A percentile compares a stretch with the other conserved stretches of the same genome.
Conservation (phyloP, 2,888 invertebrate genomes). For the Conomelus anceps region DNA sequence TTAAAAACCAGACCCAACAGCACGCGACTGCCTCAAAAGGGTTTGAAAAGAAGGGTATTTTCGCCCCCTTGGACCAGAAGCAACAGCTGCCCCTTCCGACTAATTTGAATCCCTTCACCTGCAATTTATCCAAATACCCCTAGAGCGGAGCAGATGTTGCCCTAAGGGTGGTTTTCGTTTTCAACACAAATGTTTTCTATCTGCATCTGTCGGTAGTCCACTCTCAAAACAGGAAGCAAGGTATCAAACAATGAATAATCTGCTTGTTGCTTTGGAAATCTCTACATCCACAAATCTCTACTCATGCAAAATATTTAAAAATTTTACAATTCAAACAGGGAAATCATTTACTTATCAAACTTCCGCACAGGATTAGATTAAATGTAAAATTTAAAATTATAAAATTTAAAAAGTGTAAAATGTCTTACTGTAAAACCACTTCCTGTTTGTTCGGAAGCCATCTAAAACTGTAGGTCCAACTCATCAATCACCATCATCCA, state of each 20-base stretch:
- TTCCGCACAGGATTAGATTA: too few relatives aligned
- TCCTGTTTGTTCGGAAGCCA: too few relatives aligned
- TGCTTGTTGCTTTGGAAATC: neutral
- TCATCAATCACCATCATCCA: too few relatives aligned
- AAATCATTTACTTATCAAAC: too few relatives aligned
- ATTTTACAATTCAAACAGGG: too few relatives aligned
- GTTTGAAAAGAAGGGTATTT: neutral
- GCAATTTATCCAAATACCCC: neutral
- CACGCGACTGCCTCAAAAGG: neutral
- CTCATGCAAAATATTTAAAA: too few relatives aligned
- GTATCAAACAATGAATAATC: neutral
- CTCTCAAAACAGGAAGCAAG: neutral
- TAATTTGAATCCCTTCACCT: neutral
- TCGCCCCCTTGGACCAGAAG: neutral
- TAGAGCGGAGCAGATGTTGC: neutral
- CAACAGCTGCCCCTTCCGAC: neutral
- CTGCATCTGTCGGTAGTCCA: neutral
- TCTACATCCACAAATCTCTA: too few relatives aligned
- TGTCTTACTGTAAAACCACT: too few relatives aligned
- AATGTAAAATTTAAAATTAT: too few relatives aligned
- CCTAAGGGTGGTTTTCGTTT: neutral
- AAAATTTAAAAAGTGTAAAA: too few relatives aligned
- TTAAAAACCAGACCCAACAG: neutral
- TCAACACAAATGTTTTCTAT: neutral
- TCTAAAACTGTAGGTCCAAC: too few relatives aligned